These are phyloP conservation scores for Gymnopithys bicolor DNA, from an alignment of 2,797 vertebrate species.

Conservation along the genomic window DNA sequence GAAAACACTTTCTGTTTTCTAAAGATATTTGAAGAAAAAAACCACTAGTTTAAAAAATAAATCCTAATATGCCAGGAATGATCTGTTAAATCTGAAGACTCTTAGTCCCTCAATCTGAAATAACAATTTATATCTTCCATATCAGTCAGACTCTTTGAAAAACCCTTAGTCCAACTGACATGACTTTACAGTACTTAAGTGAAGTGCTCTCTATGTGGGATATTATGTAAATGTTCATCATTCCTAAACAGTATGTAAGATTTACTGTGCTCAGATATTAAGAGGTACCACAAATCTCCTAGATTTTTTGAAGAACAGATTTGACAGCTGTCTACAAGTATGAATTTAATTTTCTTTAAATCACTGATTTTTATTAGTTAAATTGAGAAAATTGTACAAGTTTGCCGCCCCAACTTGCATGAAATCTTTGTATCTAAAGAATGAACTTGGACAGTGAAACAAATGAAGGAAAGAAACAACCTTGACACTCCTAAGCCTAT, in stretches of 20 bases:
- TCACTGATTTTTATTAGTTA: not conserved
- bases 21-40: not conserved
- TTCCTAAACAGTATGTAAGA: not conserved
- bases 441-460: not conserved
- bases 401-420: not conserved
- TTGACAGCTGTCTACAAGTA: not conserved
- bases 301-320: not conserved
- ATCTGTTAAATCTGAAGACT: not conserved
- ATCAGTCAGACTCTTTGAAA: not conserved
- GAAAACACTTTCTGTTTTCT: not conserved
- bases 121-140: not conserved
- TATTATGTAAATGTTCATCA: not conserved
- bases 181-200: not conserved
- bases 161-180: not conserved
- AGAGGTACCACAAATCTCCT: not conserved
- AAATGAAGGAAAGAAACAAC: not conserved
- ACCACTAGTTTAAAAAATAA: rapidly evolving
- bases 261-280: not conserved
- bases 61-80: not conserved
- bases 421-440: not conserved
- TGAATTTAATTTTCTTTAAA: not conserved
- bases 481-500: not conserved
- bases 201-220: not conserved
- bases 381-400: not conserved
- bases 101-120: not conserved